Evolutionary conservation across 1,140 invertebrate genomes (phyloP).

Genomic region (Wiebesia pumilae): DNA sequence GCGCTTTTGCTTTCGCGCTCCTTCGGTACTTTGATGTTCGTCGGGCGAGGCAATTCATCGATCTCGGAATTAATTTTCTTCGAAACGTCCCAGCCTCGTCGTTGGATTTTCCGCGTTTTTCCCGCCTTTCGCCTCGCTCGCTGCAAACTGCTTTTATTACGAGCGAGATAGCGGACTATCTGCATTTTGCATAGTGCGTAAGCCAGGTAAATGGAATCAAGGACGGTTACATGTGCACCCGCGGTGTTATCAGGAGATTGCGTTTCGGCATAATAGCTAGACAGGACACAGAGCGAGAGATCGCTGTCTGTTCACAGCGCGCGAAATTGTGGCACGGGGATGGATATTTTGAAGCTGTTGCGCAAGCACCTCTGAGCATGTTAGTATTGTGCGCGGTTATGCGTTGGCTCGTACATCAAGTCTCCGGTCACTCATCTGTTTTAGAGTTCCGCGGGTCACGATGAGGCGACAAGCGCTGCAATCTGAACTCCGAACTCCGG

Average conservation of each 20-base stretch:
- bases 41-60: neutral
- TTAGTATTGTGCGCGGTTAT: slow-evolving; percentile 53
- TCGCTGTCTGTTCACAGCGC: neutral
- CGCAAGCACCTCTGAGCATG: neutral
- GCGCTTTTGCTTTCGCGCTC: slow-evolving; percentile 39
- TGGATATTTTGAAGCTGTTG: neutral
- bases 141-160: slow-evolving; percentile 33
- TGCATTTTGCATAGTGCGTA: slow-evolving; percentile 53
- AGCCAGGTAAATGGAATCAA: slow-evolving; percentile 61
- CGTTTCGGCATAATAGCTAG: slow-evolving; percentile 64
- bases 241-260: slow-evolving; percentile 65
- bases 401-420: slow-evolving; percentile 38
- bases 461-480: slow-evolving; percentile 42
- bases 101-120: neutral
- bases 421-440: slow-evolving; percentile 35
- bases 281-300: neutral
- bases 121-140: slow-evolving; percentile 44
- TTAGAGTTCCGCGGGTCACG: slow-evolving; percentile 45
- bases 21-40: neutral
- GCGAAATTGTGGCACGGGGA: neutral
- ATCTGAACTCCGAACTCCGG: slow-evolving; percentile 12
- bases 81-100: neutral
- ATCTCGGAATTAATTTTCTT: slow-evolving; percentile 53
- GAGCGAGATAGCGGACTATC: slow-evolving; percentile 41
- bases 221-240: slow-evolving; percentile 55